A percentile compares a stretch with the other conserved stretches of the same genome.
Conservation (phyloP, 2,113 vertebrate species). For the Spea multiplicata region DNA sequence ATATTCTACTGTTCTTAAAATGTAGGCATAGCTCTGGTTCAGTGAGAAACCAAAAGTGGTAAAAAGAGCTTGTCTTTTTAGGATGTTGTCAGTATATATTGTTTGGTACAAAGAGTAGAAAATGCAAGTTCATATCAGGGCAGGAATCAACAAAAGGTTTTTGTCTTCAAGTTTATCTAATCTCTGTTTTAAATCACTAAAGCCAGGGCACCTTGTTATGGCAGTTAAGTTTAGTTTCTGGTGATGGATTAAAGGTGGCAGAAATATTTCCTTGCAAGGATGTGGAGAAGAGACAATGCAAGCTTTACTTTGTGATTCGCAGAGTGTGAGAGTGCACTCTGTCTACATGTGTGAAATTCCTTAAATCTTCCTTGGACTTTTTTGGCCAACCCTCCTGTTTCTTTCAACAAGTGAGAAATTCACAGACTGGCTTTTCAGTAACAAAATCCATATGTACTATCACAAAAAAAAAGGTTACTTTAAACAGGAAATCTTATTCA, state of each 20-base stretch:
- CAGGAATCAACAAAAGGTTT: constrained; percentile 30
- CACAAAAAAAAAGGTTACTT: constrained; percentile 22
- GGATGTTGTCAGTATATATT: constrained; percentile 9
- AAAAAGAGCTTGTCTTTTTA: constrained; percentile 31
- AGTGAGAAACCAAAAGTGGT: constrained; percentile 31
- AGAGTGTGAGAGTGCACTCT: constrained; percentile 13
- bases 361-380: constrained; percentile 36
- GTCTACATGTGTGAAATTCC: constrained; percentile 33
- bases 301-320: constrained; percentile 24
- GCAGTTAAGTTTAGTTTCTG: constrained; percentile 30
- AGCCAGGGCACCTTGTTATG: constrained; percentile 42
- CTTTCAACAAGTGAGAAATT: constrained; percentile 36
- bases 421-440: constrained; percentile 18
- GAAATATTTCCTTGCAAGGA: constrained; percentile 33
- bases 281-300: constrained; percentile 14
- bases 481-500: constrained; percentile 16
- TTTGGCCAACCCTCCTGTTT: constrained; percentile 1
- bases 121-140: constrained; percentile 42
- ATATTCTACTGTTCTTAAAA: constrained; percentile 39
- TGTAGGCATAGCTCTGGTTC: constrained; percentile 41
- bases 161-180: constrained; percentile 39
- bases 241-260: constrained; percentile 34
- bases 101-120: constrained; percentile 9
- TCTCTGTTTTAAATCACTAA: constrained; percentile 42
- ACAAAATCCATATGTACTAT: constrained; percentile 39